A percentile compares a stretch with the other conserved stretches of the same genome.
These are phyloP conservation scores for Hypomecis punctinalis DNA, from an alignment of 2,888 invertebrate genomes.

Conservation along the genomic window DNA sequence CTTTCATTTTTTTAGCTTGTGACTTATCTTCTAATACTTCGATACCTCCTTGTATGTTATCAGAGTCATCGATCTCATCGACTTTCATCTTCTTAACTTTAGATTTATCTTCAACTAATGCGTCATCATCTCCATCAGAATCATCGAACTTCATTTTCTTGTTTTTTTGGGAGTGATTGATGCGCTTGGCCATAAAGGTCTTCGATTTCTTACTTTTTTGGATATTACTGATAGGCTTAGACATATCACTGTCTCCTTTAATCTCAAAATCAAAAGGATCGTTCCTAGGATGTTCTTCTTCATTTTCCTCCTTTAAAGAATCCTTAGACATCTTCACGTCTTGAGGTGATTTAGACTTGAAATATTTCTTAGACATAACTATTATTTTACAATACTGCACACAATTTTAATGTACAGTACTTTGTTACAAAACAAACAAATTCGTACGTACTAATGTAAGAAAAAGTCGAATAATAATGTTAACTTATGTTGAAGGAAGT, in stretches of 20 bases:
- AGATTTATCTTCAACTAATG: background rate
- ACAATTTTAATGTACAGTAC: too few species aligned
- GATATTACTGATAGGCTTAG: too few species aligned
- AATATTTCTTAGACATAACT: background rate
- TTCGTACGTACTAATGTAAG: too few species aligned
- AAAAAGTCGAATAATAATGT: too few species aligned
- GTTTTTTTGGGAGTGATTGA: background rate
- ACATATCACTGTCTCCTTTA: background rate
- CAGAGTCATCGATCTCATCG: too few species aligned
- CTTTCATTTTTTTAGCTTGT: background rate
- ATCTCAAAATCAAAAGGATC: constrained; percentile 3
- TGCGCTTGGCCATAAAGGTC: too few species aligned
- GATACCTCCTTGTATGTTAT: too few species aligned
- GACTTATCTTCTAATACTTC: too few species aligned
- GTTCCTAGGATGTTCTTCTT: background rate
- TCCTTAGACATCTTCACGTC: background rate
- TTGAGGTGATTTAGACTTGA: background rate
- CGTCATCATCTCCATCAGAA: background rate
- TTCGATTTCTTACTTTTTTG: too few species aligned
- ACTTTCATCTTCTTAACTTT: background rate
- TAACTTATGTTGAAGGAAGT: too few species aligned
- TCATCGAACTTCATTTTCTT: background rate
- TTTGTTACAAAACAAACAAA: too few species aligned
- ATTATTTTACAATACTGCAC: background rate
- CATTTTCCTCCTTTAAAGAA: background rate